Percentiles rank a stretch among this genome's conserved stretches.
Evolutionary conservation across 2,797 vertebrate genomes (phyloP).

Genomic region (Lycodopsis pacificus): DNA sequence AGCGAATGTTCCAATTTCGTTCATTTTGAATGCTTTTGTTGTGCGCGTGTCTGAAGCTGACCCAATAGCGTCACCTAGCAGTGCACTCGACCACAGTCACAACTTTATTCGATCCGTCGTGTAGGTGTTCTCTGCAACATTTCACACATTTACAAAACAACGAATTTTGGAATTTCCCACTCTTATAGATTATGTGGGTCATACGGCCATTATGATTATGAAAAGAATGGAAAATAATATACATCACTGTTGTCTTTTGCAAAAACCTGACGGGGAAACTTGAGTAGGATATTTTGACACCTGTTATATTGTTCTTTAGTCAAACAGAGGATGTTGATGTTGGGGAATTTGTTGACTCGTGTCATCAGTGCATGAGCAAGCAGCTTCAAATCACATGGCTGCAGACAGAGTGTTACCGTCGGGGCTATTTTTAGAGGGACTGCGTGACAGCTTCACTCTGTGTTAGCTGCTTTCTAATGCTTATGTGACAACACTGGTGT

Average conservation of each 20-base stretch:
- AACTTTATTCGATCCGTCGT: neutral
- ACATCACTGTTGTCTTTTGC: neutral
- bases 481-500: neutral
- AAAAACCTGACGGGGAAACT: constrained; percentile 35
- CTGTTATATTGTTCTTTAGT: neutral
- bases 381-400: neutral
- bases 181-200: neutral
- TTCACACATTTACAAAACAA: neutral
- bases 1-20: neutral
- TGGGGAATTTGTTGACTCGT: constrained; percentile 2
- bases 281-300: constrained; percentile 37
- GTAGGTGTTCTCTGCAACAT: neutral
- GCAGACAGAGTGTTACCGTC: neutral
- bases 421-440: neutral
- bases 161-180: constrained; percentile 41
- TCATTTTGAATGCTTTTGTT: neutral
- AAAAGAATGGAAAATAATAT: constrained; percentile 22
- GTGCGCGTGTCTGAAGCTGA: neutral
- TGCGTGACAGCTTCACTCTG: neutral
- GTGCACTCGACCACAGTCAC: neutral
- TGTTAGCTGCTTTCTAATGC: neutral
- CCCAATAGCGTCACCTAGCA: neutral
- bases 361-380: neutral
- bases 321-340: neutral
- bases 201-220: constrained; percentile 9